These are phyloP conservation scores for Holacanthus passer DNA, from an alignment of 2,113 vertebrate genomes.

Conservation along the genomic window DNA sequence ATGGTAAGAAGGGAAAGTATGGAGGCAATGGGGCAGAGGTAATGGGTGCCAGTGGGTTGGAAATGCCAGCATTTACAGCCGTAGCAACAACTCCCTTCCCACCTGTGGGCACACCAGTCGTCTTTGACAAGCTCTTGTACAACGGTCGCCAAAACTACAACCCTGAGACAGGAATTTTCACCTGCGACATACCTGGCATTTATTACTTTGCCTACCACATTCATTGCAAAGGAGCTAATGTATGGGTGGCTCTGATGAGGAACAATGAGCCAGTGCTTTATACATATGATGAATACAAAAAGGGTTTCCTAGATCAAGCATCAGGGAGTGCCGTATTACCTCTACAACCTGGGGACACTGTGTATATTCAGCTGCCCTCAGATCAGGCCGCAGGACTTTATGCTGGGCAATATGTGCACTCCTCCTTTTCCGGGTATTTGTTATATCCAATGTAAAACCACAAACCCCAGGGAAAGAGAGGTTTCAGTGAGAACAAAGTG, in stretches of 20 bases:
- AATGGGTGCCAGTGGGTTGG: constrained; percentile 84
- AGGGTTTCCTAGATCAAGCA: constrained; percentile 97
- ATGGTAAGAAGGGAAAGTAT: constrained; percentile 90
- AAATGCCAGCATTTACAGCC: constrained; percentile 97
- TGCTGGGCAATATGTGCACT: constrained; percentile 96
- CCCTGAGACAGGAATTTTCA: constrained; percentile 94
- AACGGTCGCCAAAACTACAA: constrained; percentile 98
- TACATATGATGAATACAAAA: constrained; percentile 98
- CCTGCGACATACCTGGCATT: constrained; percentile 95
- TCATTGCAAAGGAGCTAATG: constrained; percentile 96
- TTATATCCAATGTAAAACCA: constrained; percentile 95
- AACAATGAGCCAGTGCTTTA: constrained; percentile 98
- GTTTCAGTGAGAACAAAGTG: constrained; percentile 15
- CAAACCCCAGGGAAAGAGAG: constrained; percentile 33
- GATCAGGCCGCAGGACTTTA: constrained; percentile 98
- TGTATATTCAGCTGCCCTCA: constrained; percentile 95
- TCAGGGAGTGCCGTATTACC: constrained; percentile 96
- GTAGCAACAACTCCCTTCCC: constrained; percentile 93
- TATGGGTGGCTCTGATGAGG: constrained; percentile 97
- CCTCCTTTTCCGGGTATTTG: constrained; percentile 98
- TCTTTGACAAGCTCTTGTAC: constrained; percentile 96
- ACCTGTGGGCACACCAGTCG: constrained; percentile 90
- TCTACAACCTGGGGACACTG: constrained; percentile 91
- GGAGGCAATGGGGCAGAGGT: constrained; percentile 77
- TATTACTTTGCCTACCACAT: constrained; percentile 98